phyloP scores from a whole-genome alignment of 1,140 invertebrate genomes.

The Vollenhovia emeryi region DNA sequence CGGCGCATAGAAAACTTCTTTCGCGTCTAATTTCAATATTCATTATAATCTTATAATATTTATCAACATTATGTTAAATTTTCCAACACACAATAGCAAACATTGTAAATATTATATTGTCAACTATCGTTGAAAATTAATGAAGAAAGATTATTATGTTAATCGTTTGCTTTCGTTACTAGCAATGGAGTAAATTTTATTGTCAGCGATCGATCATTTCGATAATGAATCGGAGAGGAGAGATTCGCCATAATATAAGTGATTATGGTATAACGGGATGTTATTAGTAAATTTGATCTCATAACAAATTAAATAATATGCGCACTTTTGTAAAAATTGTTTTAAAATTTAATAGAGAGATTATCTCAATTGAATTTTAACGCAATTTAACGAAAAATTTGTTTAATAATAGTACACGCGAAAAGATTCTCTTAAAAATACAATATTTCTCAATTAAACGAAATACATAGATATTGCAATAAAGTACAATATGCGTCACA shows the following conservation, averaged over 20 bases:
- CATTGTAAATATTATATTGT: background rate
- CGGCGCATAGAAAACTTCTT: background rate
- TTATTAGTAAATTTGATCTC: constrained; percentile 9
- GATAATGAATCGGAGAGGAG: background rate
- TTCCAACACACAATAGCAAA: background rate
- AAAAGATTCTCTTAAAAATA: background rate
- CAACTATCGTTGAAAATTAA: background rate
- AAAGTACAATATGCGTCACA: background rate
- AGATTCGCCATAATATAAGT: no score
- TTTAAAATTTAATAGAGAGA: background rate
- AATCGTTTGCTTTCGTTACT: background rate
- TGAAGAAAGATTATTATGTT: background rate
- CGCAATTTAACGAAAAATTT: background rate
- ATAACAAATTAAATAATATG: background rate
- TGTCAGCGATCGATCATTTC: background rate
- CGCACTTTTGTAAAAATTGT: background rate
- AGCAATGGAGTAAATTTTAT: background rate
- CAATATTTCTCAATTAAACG: background rate
- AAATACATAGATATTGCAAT: constrained; percentile 6
- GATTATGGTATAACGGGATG: background rate
- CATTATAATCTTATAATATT: no score
- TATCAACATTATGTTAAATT: background rate
- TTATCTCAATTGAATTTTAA: background rate
- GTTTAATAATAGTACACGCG: background rate
- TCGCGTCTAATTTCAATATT: background rate